Evolutionary conservation across 2,797 vertebrate genomes (phyloP).

Genomic region (Silurus lanzhouensis): DNA sequence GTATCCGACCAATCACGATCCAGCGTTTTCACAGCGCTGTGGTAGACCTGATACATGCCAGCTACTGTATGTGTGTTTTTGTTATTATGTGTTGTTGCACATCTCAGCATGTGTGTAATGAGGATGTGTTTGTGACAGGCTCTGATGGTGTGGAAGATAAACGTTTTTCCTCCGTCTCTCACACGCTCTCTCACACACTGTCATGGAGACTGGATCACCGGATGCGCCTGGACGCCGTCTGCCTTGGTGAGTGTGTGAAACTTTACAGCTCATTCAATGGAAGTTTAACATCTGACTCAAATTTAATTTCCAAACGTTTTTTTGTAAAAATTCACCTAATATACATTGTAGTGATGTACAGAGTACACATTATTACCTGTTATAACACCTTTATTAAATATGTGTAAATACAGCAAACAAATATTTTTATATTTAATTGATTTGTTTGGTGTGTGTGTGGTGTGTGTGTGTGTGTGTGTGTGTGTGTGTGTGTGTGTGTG

Average conservation of each 20-base stretch:
- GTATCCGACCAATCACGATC: no score
- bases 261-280: no score
- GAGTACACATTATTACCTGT: neutral
- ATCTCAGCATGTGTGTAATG: neutral
- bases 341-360: neutral
- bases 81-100: neutral
- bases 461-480: neutral
- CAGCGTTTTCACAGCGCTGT: no score
- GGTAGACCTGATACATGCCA: no score
- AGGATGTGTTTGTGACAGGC: slow-evolving; percentile 64
- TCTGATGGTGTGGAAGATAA: slow-evolving; percentile 81
- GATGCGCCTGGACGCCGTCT: slow-evolving; percentile 78
- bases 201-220: slow-evolving; percentile 87
- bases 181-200: slow-evolving; percentile 71
- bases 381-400: neutral
- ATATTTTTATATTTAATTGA: neutral
- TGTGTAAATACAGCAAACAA: neutral
- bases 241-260: slow-evolving; percentile 68
- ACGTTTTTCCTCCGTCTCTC: slow-evolving; percentile 53
- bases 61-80: no score
- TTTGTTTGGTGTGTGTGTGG: no score
- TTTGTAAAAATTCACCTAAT: neutral
- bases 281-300: neutral
- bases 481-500: neutral
- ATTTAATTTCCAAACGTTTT: neutral